A percentile compares a stretch with the other conserved stretches of the same genome.
Conservation (phyloP, 2,113 vertebrate genomes). For the Okapia johnstoni region DNA sequence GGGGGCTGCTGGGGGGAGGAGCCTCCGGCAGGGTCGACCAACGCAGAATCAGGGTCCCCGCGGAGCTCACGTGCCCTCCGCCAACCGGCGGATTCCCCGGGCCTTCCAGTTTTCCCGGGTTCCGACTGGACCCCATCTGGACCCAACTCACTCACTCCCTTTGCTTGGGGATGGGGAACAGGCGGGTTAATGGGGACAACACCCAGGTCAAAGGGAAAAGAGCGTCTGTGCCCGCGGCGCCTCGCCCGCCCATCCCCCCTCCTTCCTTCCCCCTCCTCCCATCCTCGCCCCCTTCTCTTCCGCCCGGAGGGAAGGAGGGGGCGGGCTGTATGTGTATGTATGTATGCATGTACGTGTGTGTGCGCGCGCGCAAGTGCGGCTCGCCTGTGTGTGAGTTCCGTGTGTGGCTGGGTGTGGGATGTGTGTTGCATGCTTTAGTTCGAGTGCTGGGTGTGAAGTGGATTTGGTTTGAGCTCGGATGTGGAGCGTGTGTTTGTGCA, state of each 20-base stretch:
- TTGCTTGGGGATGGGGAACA: not conserved
- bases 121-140: not conserved
- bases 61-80: not conserved
- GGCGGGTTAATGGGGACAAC: not conserved
- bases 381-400: conserved; percentile 22
- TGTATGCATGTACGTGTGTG: conserved; percentile 47
- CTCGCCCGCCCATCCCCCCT: conserved; percentile 14
- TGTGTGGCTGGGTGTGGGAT: not conserved
- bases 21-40: not conserved
- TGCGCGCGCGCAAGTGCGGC: not conserved
- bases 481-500: not conserved
- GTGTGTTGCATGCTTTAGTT: conserved; percentile 36
- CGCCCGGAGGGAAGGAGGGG: conserved; percentile 55
- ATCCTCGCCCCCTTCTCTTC: conserved; percentile 63
- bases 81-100: not conserved
- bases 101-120: conserved; percentile 24
- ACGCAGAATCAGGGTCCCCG: conserved; percentile 31
- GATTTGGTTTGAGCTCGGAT: conserved; percentile 27
- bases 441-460: conserved; percentile 22
- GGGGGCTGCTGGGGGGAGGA: conserved; percentile 29
- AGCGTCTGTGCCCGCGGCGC: not conserved
- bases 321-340: conserved; percentile 62
- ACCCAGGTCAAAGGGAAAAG: conserved; percentile 57
- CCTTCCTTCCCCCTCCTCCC: conserved; percentile 42
- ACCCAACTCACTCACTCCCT: conserved; percentile 19